These are phyloP conservation scores for Apis mellifera DNA, from an alignment of 1,140 invertebrate genomes.

Conservation along the genomic window Amel_HAv3.1 CM009935.2:5932501-5933000, in stretches of 20 bases:
- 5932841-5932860: neutral
- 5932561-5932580: too few relatives aligned
- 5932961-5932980: neutral
- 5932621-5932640: neutral
- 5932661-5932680: neutral
- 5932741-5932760: neutral
- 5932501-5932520: too few relatives aligned
- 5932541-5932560: neutral
- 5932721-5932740: neutral
- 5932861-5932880: neutral
- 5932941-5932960: neutral
- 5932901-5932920: neutral
- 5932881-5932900: neutral
- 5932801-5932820: neutral
- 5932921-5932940: neutral
- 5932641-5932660: too few relatives aligned
- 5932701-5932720: neutral
- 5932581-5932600: neutral
- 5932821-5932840: neutral
- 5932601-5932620: neutral
- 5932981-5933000: slow-evolving; percentile 16
- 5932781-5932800: neutral
- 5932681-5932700: neutral
- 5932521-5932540: too few relatives aligned
- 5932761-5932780: neutral